phyloP scores from a whole-genome alignment of 2,888 invertebrate genomes.

The Acanthococcus lagerstroemiae region DNA sequence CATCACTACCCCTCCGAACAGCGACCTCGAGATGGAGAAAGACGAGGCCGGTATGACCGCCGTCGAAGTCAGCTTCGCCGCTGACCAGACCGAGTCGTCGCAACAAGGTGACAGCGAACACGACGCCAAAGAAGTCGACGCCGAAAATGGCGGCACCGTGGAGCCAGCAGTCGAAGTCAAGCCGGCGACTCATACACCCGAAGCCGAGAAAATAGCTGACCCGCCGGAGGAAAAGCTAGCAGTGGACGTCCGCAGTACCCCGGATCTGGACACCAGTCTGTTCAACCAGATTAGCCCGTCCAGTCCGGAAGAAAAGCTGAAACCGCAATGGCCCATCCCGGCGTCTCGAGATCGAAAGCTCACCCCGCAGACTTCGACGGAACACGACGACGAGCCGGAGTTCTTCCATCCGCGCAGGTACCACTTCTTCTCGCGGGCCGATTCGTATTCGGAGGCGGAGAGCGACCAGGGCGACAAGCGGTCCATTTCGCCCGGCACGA shows the following conservation, averaged over 20 bases:
- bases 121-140: not conserved
- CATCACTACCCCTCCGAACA: not conserved
- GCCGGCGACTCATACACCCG: not conserved
- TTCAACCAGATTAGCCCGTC: slow-evolving; percentile 36
- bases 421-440: slow-evolving; percentile 44
- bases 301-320: slow-evolving; percentile 42
- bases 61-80: not conserved
- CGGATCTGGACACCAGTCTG: not conserved
- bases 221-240: slow-evolving; percentile 1
- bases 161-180: not conserved
- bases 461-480: slow-evolving; percentile 45
- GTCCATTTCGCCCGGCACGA: slow-evolving; percentile 41
- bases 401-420: slow-evolving; percentile 32
- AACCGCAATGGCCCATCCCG: slow-evolving; percentile 46
- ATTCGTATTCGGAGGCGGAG: slow-evolving; percentile 64
- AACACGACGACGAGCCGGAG: slow-evolving; percentile 51
- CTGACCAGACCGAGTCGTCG: not conserved
- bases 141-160: not conserved
- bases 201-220: not conserved
- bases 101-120: not conserved
- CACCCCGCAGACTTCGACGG: slow-evolving; percentile 63
- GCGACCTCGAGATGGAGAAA: slow-evolving; percentile 3
- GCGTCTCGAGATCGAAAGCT: slow-evolving; percentile 45
- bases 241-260: not conserved
- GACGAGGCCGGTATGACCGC: not conserved